These are phyloP conservation scores for Cosmorhoe ocellata DNA, from an alignment of 2,888 invertebrate genomes.

Conservation along the genomic window DNA sequence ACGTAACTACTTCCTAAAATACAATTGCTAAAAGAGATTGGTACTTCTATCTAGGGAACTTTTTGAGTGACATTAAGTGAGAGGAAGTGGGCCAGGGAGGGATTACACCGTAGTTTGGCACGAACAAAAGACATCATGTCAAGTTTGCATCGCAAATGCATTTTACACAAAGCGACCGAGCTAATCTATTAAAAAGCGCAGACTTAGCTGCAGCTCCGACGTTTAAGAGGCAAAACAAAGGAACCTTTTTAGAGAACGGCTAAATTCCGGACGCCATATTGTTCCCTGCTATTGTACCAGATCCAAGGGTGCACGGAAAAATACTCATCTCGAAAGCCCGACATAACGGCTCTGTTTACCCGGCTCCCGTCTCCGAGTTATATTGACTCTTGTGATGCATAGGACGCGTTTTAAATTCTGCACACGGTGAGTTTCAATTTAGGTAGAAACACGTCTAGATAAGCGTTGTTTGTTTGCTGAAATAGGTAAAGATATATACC, in stretches of 20 bases:
- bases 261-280: slow-evolving; percentile 47
- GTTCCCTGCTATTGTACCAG: slow-evolving; percentile 46
- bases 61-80: neutral
- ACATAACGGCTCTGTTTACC: slow-evolving; percentile 33
- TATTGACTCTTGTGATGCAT: slow-evolving; percentile 21
- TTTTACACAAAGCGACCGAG: slow-evolving; percentile 28
- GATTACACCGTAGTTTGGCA: slow-evolving; percentile 11
- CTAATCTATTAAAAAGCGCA: slow-evolving; percentile 46
- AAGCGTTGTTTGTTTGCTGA: slow-evolving; percentile 5
- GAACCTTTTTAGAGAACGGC: slow-evolving; percentile 46
- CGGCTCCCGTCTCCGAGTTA: slow-evolving; percentile 4
- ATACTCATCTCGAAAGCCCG: slow-evolving; percentile 44
- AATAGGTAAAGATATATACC: too few species aligned
- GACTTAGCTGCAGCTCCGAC: slow-evolving; percentile 39
- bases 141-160: slow-evolving; percentile 20
- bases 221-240: slow-evolving; percentile 46
- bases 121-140: slow-evolving; percentile 16
- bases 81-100: slow-evolving; percentile 7
- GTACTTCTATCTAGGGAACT: neutral
- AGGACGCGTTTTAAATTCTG: slow-evolving; percentile 15
- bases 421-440: slow-evolving; percentile 8
- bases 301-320: slow-evolving; percentile 39
- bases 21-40: neutral
- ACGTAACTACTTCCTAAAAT: too few species aligned
- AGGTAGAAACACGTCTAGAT: neutral